A percentile compares a stretch with the other conserved stretches of the same genome.
Conservation (phyloP, 2,797 vertebrate species). For the Gadopsis marmoratus region DNA sequence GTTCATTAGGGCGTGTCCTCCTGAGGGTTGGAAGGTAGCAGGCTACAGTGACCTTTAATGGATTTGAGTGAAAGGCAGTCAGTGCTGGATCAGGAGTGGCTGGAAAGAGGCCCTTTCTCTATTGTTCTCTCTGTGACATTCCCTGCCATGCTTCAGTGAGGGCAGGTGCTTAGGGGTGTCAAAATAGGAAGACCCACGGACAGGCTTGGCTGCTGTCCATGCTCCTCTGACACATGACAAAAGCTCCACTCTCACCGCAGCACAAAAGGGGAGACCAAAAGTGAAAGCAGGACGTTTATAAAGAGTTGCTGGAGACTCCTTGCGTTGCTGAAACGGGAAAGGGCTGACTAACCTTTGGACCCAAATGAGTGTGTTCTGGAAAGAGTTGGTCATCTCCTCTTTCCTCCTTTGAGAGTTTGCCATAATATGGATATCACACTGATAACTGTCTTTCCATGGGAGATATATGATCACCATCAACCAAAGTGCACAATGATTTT, state of each 20-base stretch:
- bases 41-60: slow-evolving; percentile 76
- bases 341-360: slow-evolving; percentile 72
- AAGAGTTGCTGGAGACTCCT: slow-evolving; percentile 52
- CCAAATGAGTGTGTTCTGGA: slow-evolving; percentile 66
- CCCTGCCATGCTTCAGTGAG: slow-evolving; percentile 79
- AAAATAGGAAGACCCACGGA: slow-evolving; percentile 85
- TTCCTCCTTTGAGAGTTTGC: slow-evolving; percentile 65
- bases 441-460: slow-evolving; percentile 48
- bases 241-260: slow-evolving; percentile 71
- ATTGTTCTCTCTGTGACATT: slow-evolving; percentile 78
- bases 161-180: slow-evolving; percentile 85
- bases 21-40: slow-evolving; percentile 56
- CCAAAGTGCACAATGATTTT: background rate
- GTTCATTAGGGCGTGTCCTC: slow-evolving; percentile 73
- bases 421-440: slow-evolving; percentile 56
- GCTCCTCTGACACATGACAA: slow-evolving; percentile 85
- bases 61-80: slow-evolving; percentile 77
- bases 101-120: slow-evolving; percentile 78
- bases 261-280: slow-evolving; percentile 66
- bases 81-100: slow-evolving; percentile 67
- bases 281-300: slow-evolving; percentile 69
- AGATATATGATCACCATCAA: slow-evolving; percentile 23
- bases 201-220: slow-evolving; percentile 83
- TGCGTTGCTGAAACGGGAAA: slow-evolving; percentile 73
- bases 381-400: slow-evolving; percentile 75